Base-by-base conservation (phyloP, 2,888 invertebrate genomes). In the Monopis laevigella region DNA sequence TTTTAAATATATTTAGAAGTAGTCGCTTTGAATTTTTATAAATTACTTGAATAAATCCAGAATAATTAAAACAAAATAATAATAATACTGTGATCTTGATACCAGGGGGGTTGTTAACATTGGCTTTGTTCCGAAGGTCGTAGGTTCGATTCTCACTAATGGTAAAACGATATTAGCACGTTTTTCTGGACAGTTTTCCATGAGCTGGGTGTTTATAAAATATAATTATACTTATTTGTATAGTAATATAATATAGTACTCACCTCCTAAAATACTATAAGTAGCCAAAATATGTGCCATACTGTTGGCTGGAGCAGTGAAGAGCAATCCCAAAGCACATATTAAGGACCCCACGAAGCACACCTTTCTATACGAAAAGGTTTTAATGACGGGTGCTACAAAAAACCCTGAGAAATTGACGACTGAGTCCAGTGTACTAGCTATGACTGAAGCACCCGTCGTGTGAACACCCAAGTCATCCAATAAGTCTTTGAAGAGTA, bases 321-420 rank as follows among this genome's bases (percentile, higher is more conserved):
- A 72, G 14, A 88, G 82, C 38, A 90, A 69, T 0, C 89, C 89
- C 16, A 88, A 58, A 16, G 85, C 86, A 51, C 88, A 87, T 53
- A 90, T 82, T 39, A 83, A 56, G 1, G 88, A 86, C 4, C 89
- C 89, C 14, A 86, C 84, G 28, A 88, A 59, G 51, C 87, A 87
- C 38, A 88, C 88, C 66, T 88, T 88, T 42, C 89, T 82, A 58
- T 88, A 89, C 34, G 88, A 88, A 65, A 88, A 88, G 54, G 87
- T 86, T 70, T 88, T 88, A 49, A 89, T 85, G 46, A 89, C 73
- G n/a, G 88, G 89, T 6, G 89, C 89, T 48, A 89, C 88, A 62
- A 89, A 87, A 58, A 89, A 83, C 1, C 89, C 90, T 42, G 90
- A 89, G 69, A 90, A 90, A 59, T 90, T 91, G 62, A 90, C 87